These are phyloP conservation scores for Apaloderma vittatum DNA, from an alignment of 2,113 vertebrate species.

Conservation along the genomic window DNA sequence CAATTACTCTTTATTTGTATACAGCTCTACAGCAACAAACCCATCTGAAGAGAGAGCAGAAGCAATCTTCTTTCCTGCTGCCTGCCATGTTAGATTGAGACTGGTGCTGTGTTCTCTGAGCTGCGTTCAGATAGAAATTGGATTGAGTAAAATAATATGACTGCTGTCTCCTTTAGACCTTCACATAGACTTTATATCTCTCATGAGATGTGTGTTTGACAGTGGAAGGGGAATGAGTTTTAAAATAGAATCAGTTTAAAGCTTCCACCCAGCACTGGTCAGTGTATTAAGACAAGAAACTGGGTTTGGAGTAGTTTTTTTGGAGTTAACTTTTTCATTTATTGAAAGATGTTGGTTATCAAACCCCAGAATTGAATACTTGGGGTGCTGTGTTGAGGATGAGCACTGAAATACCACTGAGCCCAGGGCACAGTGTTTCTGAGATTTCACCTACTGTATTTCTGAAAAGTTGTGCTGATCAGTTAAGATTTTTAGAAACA, in stretches of 20 bases:
- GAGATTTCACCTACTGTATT: background rate
- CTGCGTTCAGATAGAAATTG: background rate
- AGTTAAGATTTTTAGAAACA: background rate
- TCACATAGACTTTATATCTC: background rate
- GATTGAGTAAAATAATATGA: background rate
- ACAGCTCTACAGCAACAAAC: background rate
- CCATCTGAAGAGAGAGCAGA: background rate
- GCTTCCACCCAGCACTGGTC: background rate
- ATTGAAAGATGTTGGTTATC: background rate
- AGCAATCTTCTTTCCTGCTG: background rate
- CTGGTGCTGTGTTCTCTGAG: background rate
- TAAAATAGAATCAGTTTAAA: background rate
- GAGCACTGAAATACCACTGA: background rate
- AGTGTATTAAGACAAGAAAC: background rate
- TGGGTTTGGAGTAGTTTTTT: background rate
- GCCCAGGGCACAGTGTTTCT: background rate
- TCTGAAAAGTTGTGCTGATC: background rate
- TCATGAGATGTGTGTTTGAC: background rate
- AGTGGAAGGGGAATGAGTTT: background rate
- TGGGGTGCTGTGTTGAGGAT: background rate
- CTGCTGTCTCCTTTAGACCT: background rate
- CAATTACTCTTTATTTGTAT: background rate
- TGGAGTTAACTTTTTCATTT: background rate
- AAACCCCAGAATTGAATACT: background rate
- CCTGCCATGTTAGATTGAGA: background rate